Base-by-base conservation (phyloP, 2,113 vertebrate genomes). In the Chloropsis cyanopogon region DNA sequence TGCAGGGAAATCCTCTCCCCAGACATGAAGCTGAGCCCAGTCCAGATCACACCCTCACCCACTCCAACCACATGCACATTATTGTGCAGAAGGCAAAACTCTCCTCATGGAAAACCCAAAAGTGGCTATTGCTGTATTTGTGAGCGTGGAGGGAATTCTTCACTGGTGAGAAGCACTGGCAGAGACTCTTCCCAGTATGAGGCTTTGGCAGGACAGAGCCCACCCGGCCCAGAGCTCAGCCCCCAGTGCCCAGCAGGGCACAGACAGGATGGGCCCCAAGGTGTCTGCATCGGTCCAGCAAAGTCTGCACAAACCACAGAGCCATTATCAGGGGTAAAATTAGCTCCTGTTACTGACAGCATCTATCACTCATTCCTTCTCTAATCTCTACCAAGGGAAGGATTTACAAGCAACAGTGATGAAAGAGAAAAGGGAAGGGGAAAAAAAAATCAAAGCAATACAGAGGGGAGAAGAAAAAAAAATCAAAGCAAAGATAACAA, bases 341-440 rank as follows among this genome's bases (percentile, higher is more conserved):
- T 97, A 97, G 95, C 97, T 97, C 91, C 90, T 63, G 80, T 95
- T 96, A 96, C 96, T 96, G 96, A 97, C 97, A 97, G 96, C 92
- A 94, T 95, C 96, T 96, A 97, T 97, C 97, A 96, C 92, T 97
- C 97, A 96, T 97, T 95, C 90, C 82, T 91, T 13, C 92, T 95
- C 91, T 97, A 97, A 97, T 97, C 97, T 97, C 97, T 96, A 96
- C 94, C 97, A 95, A 69, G 96, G 97, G 96, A 97, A 96, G 92
- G 97, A 96, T 97, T 97, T 97, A 97, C 94, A 97, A 97, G 93
- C 92, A 96, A 92, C 91, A 91, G 80, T 96, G 94, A 97, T 96
- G 96, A 97, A 97, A 97, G 94, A 95, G 93, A 92, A 92, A 86
- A 70, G 87, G 37, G 42, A 81, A 71, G 33, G 35, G 16, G 10